Evolutionary conservation across 2,797 vertebrate species (phyloP).

Genomic region (Rhinella marina): DNA sequence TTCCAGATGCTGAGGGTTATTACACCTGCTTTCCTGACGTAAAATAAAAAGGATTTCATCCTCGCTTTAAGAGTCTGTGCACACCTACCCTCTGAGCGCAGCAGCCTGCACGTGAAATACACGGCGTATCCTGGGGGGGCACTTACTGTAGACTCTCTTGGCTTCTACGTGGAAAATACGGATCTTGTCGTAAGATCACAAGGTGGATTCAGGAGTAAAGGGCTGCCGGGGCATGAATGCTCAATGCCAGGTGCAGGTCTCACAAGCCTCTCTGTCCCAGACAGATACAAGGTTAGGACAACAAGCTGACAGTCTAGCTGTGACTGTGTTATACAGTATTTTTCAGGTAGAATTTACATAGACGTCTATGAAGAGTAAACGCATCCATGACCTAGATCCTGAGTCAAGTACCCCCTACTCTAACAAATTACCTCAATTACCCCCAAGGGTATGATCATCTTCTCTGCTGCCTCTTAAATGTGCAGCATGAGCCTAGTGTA

Average conservation of each 20-base stretch:
- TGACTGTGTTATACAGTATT: neutral
- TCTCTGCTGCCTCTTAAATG: too few relatives aligned
- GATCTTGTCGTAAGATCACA: neutral
- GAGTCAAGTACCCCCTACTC: too few relatives aligned
- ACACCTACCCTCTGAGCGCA: neutral
- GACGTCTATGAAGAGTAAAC: too few relatives aligned
- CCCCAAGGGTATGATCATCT: too few relatives aligned
- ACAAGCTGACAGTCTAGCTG: neutral
- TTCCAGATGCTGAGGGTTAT: conserved; percentile 45
- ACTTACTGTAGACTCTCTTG: neutral
- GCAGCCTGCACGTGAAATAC: neutral
- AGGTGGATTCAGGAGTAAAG: neutral
- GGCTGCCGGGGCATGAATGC: neutral
- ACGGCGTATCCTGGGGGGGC: neutral
- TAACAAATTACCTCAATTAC: too few relatives aligned
- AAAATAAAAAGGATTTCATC: conserved; percentile 23
- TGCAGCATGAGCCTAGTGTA: too few relatives aligned
- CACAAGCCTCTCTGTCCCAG: neutral
- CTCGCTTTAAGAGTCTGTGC: conserved; percentile 4
- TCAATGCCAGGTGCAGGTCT: neutral
- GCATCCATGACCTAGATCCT: too few relatives aligned
- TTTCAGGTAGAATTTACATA: neutral
- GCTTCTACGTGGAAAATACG: neutral
- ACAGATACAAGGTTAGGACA: neutral
- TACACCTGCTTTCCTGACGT: conserved; percentile 32